Evolutionary conservation across 2,113 vertebrate species (phyloP).

Genomic region (Onychostruthus taczanowskii): DNA sequence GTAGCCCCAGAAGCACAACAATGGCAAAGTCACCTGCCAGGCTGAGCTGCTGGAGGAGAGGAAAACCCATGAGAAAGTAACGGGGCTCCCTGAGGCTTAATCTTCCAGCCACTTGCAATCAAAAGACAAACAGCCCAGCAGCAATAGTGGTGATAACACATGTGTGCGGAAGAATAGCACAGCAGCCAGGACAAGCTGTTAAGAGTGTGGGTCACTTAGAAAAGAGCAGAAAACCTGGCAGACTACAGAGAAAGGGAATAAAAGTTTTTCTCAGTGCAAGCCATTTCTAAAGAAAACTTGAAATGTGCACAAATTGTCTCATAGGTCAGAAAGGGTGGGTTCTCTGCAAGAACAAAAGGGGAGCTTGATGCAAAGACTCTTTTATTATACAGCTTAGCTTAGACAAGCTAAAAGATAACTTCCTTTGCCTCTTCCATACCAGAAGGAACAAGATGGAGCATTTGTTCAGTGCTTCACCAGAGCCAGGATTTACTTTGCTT

Average conservation of each 20-base stretch:
- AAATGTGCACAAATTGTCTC: neutral
- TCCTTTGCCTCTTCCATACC: neutral
- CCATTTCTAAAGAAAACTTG: neutral
- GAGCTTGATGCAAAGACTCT: neutral
- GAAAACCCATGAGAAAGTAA: neutral
- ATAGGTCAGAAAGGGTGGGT: neutral
- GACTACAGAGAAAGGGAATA: neutral
- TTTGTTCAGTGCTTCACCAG: neutral
- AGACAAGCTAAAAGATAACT: neutral
- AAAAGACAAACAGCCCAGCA: neutral
- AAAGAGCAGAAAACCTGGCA: neutral
- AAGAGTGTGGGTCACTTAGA: neutral
- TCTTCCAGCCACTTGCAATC: neutral
- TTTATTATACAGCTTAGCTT: neutral
- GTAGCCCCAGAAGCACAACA: neutral
- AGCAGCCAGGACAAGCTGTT: neutral
- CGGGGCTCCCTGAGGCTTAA: neutral
- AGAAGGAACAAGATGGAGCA: neutral
- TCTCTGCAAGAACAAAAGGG: neutral
- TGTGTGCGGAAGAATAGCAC: neutral
- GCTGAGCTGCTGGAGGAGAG: neutral
- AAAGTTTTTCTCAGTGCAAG: rapidly evolving
- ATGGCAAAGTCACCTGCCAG: slow-evolving; percentile 35
- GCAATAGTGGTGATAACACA: neutral
- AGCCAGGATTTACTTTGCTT: neutral